Evolutionary conservation across 2,113 vertebrate species (phyloP), one percentile per base, ranked within the genome.

Genomic region (Eolophus roseicapilla): DNA sequence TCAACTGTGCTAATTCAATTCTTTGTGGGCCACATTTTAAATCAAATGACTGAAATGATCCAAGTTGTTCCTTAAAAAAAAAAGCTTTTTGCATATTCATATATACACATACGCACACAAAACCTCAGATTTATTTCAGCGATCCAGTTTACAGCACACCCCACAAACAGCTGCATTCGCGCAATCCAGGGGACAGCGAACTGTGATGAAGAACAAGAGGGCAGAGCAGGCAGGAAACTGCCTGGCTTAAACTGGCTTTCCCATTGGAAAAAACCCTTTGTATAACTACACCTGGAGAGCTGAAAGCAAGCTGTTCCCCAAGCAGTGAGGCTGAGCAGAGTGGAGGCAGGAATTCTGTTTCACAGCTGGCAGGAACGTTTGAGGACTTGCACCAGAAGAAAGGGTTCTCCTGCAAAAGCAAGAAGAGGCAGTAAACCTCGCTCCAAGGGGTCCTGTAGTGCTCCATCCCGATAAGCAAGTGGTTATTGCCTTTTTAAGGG

Each of bases 221-320:
- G 89, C 69, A 75, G 74, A 83, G 83, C 86, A 71, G 60, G 83
- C 92, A 95, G 89, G 83, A 89, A 91, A 71, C 60, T 78, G 86
- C 62, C 50, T 46, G 50, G 68, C 17, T 93, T 82, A 68, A 88
- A 64, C 88, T 28, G 73, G 64, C 88, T 86, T 91, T 92, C 59
- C 55, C 77, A 2, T 4, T 50, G 77, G 76, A 59, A 90, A 88
- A 63, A 44, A 13, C 4, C 37, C 41, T 50, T 87, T 39, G 94
- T 43, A 3, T 28, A 23, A 6, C 19, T 8, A 1, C 29, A 23
- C 18, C 1, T 10, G 1, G 52, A 21, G 90, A 37, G 88, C 88
- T 7, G 71, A 18, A 8, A 74, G 82, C 71, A 57, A 67, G 82
- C 83, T 8, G 81, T 13, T 80, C 49, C 29, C 31, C 1, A 3